phyloP scores from a whole-genome alignment of 1,140 invertebrate species.

The Drosophila orosa region DNA sequence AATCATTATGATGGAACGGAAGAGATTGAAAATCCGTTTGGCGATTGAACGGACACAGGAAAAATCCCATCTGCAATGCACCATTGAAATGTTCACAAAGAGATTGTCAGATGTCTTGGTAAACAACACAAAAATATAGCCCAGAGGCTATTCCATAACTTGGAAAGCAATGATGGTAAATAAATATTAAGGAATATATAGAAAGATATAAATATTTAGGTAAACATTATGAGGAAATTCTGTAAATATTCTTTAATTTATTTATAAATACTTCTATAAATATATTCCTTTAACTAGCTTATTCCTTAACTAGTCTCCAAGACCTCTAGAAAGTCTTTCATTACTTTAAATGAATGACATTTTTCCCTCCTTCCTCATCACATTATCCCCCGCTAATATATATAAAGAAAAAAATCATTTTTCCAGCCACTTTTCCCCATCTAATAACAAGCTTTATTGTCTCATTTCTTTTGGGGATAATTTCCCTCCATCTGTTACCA shows the following conservation, averaged over 20 bases:
- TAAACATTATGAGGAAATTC: neutral
- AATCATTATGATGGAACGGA: constrained; percentile 27
- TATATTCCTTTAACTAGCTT: neutral
- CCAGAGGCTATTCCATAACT: neutral
- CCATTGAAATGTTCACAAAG: neutral
- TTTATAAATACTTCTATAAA: neutral
- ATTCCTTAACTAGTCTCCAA: neutral
- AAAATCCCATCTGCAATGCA: constrained; percentile 2
- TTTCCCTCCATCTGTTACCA: constrained; percentile 33
- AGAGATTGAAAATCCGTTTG: constrained; percentile 32
- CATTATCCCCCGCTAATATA: neutral
- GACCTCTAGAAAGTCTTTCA: too few species aligned
- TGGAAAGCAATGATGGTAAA: neutral
- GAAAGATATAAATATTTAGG: neutral
- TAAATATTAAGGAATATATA: neutral
- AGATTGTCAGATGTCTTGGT: neutral
- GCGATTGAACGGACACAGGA: constrained; percentile 1
- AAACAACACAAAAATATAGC: neutral
- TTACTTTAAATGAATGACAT: neutral
- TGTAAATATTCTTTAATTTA: neutral
- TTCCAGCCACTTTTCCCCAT: neutral
- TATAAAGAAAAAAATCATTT: constrained; percentile 10
- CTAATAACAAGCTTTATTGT: constrained; percentile 24
- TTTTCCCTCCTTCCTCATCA: neutral
- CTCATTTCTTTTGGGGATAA: constrained; percentile 29